These are phyloP conservation scores for Cephalopholis sonnerati DNA, from an alignment of 2,113 vertebrate genomes.

Conservation along the genomic window DNA sequence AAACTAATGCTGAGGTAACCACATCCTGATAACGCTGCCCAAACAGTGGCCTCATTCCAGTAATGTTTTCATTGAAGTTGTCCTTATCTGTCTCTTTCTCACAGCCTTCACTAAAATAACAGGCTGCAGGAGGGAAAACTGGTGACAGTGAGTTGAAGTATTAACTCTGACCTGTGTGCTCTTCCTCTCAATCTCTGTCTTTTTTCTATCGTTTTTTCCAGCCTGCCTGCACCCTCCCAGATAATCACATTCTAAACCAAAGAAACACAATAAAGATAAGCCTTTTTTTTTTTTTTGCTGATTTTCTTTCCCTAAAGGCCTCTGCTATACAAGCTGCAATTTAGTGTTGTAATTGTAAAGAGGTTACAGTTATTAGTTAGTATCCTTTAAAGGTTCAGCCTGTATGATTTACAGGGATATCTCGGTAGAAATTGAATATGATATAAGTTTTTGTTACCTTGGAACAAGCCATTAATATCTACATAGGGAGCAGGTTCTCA, in stretches of 20 bases:
- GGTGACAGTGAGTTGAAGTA: constrained; percentile 44
- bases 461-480: no score
- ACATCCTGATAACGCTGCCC: constrained; percentile 20
- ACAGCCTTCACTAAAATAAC: constrained; percentile 47
- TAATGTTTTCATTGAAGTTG: constrained; percentile 45
- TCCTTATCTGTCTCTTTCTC: constrained; percentile 41
- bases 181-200: constrained; percentile 49
- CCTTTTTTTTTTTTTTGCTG: constrained; percentile 22
- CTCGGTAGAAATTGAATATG: no score
- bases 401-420: no score
- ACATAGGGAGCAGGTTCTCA: no score
- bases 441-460: no score
- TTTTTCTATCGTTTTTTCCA: constrained; percentile 27
- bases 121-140: constrained; percentile 16
- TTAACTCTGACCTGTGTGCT: constrained; percentile 65
- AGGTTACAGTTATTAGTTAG: neutral
- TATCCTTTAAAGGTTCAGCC: neutral
- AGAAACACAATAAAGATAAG: constrained; percentile 44
- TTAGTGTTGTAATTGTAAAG: neutral
- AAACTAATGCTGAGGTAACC: neutral
- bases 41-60: constrained; percentile 23
- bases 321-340: neutral
- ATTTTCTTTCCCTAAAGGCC: constrained; percentile 4
- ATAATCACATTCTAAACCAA: constrained; percentile 20
- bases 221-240: neutral